Percentiles rank a stretch among this genome's conserved stretches.
Evolutionary conservation across 1,140 invertebrate species (phyloP).

Genomic region (Geopemphigus sp.): DNA sequence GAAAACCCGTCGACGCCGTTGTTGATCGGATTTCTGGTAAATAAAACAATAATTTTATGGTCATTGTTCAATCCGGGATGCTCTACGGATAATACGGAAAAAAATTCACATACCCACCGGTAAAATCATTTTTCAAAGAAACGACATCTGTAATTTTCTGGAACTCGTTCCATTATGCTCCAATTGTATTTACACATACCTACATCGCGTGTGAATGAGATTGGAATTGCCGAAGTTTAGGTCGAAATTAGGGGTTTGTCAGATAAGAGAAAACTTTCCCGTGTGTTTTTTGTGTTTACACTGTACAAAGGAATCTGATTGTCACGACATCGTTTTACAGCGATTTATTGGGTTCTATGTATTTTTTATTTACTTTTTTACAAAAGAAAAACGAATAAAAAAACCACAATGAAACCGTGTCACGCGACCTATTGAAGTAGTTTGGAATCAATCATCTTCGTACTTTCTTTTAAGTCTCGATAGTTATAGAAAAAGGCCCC

Average conservation of each 20-base stretch:
- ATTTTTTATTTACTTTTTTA: slow-evolving; percentile 17
- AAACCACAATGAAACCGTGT: not conserved
- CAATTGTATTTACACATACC: slow-evolving; percentile 29
- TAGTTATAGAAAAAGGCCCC: not conserved
- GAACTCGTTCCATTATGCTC: slow-evolving; percentile 24
- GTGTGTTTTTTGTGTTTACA: slow-evolving; percentile 20
- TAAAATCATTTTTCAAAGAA: slow-evolving; percentile 1
- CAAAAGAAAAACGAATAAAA: not conserved
- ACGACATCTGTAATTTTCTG: not conserved
- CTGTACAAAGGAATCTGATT: slow-evolving; percentile 41
- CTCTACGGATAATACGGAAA: not conserved
- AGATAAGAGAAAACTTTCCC: slow-evolving; percentile 44
- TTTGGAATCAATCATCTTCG: slow-evolving; percentile 27
- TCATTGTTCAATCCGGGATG: not conserved
- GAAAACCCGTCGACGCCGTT: not conserved
- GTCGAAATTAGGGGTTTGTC: not conserved
- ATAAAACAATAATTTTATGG: slow-evolving; percentile 48
- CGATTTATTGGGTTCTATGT: slow-evolving; percentile 41
- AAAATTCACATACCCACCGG: not conserved
- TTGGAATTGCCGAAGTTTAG: slow-evolving; percentile 37
- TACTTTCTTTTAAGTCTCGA: not conserved
- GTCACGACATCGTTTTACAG: slow-evolving; percentile 43
- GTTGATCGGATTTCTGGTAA: slow-evolving; percentile 42
- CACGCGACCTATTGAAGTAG: slow-evolving; percentile 46
- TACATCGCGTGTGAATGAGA: slow-evolving; percentile 44